These are phyloP conservation scores for Nasonovia ribisnigri DNA, from an alignment of 2,888 invertebrate genomes.

Conservation along the genomic window DNA sequence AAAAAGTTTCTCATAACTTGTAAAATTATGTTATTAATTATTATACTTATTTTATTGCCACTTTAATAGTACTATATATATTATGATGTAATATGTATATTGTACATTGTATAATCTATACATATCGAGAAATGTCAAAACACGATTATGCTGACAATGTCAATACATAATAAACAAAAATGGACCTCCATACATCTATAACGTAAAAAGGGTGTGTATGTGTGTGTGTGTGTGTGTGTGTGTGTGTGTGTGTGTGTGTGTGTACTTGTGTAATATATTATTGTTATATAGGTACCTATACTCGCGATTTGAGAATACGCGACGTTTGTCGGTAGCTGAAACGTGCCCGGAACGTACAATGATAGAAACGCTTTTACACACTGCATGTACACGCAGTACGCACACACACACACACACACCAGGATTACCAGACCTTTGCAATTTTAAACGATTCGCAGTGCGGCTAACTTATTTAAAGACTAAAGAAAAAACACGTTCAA, in stretches of 20 bases:
- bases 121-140: neutral
- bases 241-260: neutral
- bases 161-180: neutral
- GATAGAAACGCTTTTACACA: constrained; percentile 11
- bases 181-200: neutral
- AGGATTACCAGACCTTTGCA: constrained; percentile 41
- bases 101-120: neutral
- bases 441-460: constrained; percentile 56
- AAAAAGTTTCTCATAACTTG: neutral
- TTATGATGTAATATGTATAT: neutral
- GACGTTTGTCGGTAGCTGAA: constrained; percentile 40
- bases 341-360: constrained; percentile 51
- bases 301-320: constrained; percentile 20
- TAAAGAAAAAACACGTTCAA: constrained; percentile 22
- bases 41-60: neutral
- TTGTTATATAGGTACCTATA: neutral
- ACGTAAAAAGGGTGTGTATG: neutral
- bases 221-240: too few relatives aligned
- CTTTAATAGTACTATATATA: neutral
- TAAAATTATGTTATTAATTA: neutral
- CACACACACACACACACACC: neutral
- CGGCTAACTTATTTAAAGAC: constrained; percentile 58
- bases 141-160: neutral
- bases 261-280: neutral
- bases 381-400: neutral